phyloP scores from a whole-genome alignment of 2,113 vertebrate genomes.

The Nothocercus nigrocapillus region DNA sequence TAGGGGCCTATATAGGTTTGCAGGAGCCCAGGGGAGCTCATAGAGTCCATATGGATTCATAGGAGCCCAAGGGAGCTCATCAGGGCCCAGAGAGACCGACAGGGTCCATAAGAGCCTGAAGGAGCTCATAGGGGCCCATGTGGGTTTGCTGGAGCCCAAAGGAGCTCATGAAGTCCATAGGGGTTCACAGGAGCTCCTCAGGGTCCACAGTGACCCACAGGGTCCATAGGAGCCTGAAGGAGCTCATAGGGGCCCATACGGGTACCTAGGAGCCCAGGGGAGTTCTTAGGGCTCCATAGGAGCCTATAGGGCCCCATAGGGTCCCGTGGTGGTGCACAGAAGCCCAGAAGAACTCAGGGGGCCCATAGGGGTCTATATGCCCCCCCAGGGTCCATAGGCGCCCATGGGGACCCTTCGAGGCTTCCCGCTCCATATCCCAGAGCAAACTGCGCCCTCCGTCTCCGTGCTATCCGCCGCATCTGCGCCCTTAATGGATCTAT shows the following conservation, averaged over 20 bases:
- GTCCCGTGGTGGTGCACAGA: accelerated
- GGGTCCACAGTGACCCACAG: accelerated
- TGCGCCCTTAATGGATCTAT: conserved; percentile 34
- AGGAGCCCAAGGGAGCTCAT: neutral
- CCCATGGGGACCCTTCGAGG: neutral
- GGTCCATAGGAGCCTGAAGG: too few species aligned
- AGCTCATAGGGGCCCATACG: too few species aligned
- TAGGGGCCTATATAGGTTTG: too few species aligned
- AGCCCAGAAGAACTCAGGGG: too few species aligned
- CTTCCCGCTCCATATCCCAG: neutral
- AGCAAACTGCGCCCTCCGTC: neutral
- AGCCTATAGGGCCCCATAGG: neutral
- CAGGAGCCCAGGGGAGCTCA: too few species aligned
- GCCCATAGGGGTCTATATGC: neutral
- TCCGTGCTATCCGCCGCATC: conserved; percentile 23
- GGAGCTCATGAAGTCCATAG: neutral
- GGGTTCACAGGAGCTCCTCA: too few species aligned
- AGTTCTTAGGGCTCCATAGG: neutral
- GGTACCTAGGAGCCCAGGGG: neutral
- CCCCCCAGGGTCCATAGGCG: too few species aligned
- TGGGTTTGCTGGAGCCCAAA: neutral
- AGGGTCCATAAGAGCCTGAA: too few species aligned
- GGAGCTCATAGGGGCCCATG: too few species aligned
- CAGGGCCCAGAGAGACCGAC: too few species aligned
- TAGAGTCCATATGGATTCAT: too few species aligned